Evolutionary conservation across 2,113 vertebrate species (phyloP).

Genomic region (Drymodes brunneopygia): DNA sequence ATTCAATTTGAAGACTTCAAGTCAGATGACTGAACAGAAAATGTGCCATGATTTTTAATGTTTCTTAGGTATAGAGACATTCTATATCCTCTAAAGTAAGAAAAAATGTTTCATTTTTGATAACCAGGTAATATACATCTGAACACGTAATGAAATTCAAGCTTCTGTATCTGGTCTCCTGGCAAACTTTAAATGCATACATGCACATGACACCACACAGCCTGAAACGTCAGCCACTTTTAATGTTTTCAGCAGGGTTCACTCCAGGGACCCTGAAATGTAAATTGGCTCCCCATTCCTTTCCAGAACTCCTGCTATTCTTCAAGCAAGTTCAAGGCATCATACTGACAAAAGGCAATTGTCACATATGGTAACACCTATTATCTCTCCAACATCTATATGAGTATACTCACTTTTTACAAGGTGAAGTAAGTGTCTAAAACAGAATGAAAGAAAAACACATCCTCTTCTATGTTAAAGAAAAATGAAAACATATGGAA

Average conservation of each 20-base stretch:
- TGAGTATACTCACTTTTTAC: background rate
- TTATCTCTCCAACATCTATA: background rate
- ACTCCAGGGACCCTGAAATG: background rate
- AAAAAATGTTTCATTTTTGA: background rate
- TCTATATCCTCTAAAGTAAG: background rate
- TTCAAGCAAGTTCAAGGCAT: background rate
- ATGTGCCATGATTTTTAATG: background rate
- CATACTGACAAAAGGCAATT: slow-evolving; percentile 6
- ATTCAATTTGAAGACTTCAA: background rate
- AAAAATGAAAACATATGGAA: background rate
- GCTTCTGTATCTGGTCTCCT: background rate
- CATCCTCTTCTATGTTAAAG: background rate
- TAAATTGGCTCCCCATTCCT: background rate
- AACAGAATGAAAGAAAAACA: background rate
- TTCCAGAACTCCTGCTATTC: background rate
- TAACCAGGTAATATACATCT: background rate
- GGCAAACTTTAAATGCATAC: background rate
- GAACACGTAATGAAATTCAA: background rate
- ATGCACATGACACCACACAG: background rate
- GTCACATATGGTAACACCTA: slow-evolving; percentile 28
- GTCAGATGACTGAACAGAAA: background rate
- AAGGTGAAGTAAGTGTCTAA: background rate
- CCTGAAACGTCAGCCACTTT: background rate
- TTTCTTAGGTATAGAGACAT: background rate
- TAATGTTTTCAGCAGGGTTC: background rate